These are phyloP conservation scores for Drosophila sordidapex DNA, from an alignment of 2,888 invertebrate species.

Conservation along the genomic window DNA sequence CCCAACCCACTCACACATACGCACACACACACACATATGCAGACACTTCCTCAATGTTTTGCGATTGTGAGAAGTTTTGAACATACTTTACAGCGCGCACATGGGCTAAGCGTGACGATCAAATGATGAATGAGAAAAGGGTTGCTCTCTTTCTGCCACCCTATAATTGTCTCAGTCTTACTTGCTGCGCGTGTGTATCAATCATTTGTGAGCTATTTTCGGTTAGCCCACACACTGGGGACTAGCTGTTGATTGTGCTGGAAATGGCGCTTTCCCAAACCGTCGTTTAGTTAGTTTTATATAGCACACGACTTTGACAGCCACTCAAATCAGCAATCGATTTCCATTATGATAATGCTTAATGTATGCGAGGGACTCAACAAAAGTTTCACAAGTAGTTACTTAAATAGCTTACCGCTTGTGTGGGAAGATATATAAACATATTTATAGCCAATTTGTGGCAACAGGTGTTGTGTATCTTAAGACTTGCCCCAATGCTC, in stretches of 20 bases:
- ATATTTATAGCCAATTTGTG: background rate
- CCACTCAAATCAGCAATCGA: slow-evolving; percentile 51
- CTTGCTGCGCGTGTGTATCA: slow-evolving; percentile 30
- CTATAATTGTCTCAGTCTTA: background rate
- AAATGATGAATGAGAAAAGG: slow-evolving; percentile 56
- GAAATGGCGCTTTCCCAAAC: slow-evolving; percentile 17
- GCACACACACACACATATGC: background rate
- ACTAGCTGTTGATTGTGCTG: slow-evolving; percentile 45
- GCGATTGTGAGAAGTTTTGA: slow-evolving; percentile 24
- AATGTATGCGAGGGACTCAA: slow-evolving; percentile 28
- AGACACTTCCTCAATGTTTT: background rate
- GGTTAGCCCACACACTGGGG: slow-evolving; percentile 13
- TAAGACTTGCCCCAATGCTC: background rate
- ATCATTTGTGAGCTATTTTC: slow-evolving; percentile 44
- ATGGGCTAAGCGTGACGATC: slow-evolving; percentile 46
- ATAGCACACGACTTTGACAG: slow-evolving; percentile 38
- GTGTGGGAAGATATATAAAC: background rate
- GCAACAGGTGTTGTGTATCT: background rate
- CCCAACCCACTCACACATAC: slow-evolving; percentile 13
- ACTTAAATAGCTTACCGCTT: background rate
- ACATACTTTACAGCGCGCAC: slow-evolving; percentile 44
- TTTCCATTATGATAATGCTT: slow-evolving; percentile 31
- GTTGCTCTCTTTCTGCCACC: background rate
- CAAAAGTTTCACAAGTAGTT: slow-evolving; percentile 1
- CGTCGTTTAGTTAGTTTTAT: slow-evolving; percentile 43